A percentile compares a stretch with the other conserved stretches of the same genome.
Conservation (phyloP, 2,113 vertebrate genomes). For the Boleophthalmus pectinirostris region DNA sequence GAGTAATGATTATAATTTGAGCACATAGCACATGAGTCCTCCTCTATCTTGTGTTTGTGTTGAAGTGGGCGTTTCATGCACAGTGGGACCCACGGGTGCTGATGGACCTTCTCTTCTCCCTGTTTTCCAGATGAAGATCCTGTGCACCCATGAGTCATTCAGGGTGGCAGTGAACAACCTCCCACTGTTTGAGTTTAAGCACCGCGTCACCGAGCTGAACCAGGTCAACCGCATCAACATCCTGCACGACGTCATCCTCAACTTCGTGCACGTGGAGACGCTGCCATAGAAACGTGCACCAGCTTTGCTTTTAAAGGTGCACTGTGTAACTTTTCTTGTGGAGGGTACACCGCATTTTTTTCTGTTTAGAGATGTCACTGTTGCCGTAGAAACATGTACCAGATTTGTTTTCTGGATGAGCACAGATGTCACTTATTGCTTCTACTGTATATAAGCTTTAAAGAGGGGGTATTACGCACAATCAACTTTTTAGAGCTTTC, state of each 20-base stretch:
- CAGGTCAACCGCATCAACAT: slow-evolving; percentile 79
- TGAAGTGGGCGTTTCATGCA: neutral
- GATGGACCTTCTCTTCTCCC: neutral
- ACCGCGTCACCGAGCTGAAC: slow-evolving; percentile 77
- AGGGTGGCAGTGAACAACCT: slow-evolving; percentile 78
- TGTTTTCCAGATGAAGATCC: slow-evolving; percentile 79
- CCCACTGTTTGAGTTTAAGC: slow-evolving; percentile 75
- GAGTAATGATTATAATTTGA: no score
- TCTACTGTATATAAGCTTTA: no score
- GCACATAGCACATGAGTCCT: slow-evolving; percentile 5
- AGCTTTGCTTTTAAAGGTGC: neutral
- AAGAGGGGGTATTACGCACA: no score
- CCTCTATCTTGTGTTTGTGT: neutral
- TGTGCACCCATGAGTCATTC: slow-evolving; percentile 72
- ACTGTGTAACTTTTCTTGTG: neutral
- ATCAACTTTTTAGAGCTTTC: no score
- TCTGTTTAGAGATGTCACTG: no score
- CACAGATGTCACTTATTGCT: no score
- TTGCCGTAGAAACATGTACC: no score
- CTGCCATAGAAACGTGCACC: slow-evolving; percentile 58
- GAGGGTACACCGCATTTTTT: no score
- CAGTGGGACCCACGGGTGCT: neutral
- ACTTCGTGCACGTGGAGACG: slow-evolving; percentile 72
- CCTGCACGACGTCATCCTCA: slow-evolving; percentile 75
- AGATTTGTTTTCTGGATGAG: no score